These are phyloP conservation scores for Narcine bancroftii DNA, from an alignment of 2,113 vertebrate genomes.

Conservation along the genomic window DNA sequence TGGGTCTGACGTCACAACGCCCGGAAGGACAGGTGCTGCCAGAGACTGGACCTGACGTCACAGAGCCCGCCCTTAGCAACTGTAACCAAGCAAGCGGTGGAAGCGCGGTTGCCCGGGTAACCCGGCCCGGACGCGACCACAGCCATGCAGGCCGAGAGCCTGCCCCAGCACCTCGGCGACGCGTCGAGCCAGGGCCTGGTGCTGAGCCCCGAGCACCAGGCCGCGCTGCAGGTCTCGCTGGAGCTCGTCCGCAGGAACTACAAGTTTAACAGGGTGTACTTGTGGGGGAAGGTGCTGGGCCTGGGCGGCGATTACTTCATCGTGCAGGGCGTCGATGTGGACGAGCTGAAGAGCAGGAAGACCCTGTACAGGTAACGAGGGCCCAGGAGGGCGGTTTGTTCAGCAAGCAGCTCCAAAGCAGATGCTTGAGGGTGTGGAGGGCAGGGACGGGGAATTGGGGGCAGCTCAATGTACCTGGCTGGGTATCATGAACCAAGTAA, in stretches of 20 bases:
- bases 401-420: no score
- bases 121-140: constrained; percentile 35
- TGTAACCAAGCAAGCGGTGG: background rate
- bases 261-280: constrained; percentile 68
- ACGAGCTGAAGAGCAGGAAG: constrained; percentile 64
- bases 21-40: background rate
- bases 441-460: no score
- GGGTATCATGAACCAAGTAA: no score
- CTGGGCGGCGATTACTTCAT: constrained; percentile 72
- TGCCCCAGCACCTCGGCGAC: constrained; percentile 63
- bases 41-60: background rate
- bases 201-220: constrained; percentile 65
- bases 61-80: background rate
- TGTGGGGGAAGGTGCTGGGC: constrained; percentile 86
- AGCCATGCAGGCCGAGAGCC: constrained; percentile 61
- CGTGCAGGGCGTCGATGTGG: constrained; percentile 66
- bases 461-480: no score
- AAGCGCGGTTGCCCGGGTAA: constrained; percentile 27
- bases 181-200: constrained; percentile 61
- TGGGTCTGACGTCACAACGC: background rate
- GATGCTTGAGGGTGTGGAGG: no score
- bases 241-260: constrained; percentile 70
- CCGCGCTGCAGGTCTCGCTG: constrained; percentile 67
- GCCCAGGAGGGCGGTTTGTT: no score
- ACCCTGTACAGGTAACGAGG: constrained; percentile 71